Evolutionary conservation across 2,888 invertebrate species (phyloP).

Genomic region (Hirudinaria manillensis): DNA sequence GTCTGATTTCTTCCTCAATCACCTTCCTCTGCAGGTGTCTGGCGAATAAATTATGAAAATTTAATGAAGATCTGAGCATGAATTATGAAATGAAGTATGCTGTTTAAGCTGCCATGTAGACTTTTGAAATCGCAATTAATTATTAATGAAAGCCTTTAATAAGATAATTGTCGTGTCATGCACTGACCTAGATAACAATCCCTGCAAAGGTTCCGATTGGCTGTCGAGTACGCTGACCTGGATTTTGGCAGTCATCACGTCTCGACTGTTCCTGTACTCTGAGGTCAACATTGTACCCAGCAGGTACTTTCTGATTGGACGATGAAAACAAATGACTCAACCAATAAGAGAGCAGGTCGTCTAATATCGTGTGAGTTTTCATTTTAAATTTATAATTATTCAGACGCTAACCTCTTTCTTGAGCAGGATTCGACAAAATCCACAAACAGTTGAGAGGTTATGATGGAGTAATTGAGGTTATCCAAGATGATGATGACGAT

Average conservation of each 20-base stretch:
- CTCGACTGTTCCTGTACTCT: background rate
- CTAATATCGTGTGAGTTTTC: too few relatives aligned
- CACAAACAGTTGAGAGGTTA: background rate
- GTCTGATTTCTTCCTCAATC: background rate
- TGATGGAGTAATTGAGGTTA: background rate
- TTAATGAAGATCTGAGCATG: too few relatives aligned
- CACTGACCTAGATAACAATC: background rate
- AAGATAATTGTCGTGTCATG: background rate
- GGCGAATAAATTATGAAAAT: background rate
- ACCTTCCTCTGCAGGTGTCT: background rate
- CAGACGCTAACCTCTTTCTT: background rate
- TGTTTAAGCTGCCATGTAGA: too few relatives aligned
- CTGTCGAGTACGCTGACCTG: slow-evolving; percentile 6
- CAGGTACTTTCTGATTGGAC: slow-evolving; percentile 7
- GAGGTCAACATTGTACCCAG: background rate
- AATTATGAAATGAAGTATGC: too few relatives aligned
- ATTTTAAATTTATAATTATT: too few relatives aligned
- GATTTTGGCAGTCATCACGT: background rate
- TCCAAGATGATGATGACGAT: background rate
- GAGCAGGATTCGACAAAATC: background rate
- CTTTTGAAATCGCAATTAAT: too few relatives aligned
- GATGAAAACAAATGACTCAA: background rate
- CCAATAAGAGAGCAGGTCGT: background rate
- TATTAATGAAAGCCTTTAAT: too few relatives aligned
- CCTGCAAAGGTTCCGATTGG: background rate